phyloP scores from a whole-genome alignment of 2,888 invertebrate species.

The Chelonus formosanus region DNA sequence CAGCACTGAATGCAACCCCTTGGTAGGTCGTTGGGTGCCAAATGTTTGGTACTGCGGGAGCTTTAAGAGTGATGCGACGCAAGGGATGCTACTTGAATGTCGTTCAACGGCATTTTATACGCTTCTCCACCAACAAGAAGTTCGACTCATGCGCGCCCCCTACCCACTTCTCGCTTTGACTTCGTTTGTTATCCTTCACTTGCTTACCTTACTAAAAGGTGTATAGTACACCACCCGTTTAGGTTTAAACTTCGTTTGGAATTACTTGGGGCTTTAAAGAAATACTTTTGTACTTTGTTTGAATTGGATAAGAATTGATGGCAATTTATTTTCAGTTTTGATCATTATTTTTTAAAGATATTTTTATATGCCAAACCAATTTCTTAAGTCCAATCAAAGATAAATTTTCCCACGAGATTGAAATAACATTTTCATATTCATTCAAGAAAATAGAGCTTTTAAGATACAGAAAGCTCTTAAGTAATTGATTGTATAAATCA shows the following conservation, averaged over 20 bases:
- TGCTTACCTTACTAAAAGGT: constrained; percentile 1
- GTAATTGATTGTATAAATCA: constrained; percentile 41
- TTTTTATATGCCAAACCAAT: no score
- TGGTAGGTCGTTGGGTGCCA: constrained; percentile 1
- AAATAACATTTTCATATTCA: background rate
- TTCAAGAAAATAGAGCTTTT: background rate
- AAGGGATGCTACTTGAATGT: background rate
- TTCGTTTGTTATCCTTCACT: constrained; percentile 11
- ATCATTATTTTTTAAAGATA: no score
- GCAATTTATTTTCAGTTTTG: no score
- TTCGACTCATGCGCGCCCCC: background rate
- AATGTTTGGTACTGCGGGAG: background rate
- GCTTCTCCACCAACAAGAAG: background rate
- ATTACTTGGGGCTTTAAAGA: background rate
- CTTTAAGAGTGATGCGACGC: background rate
- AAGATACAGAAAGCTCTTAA: constrained; percentile 34
- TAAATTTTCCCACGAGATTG: no score
- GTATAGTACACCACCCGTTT: background rate
- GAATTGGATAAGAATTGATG: background rate
- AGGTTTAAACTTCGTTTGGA: background rate
- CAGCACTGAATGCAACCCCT: constrained; percentile 40
- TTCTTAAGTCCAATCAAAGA: no score
- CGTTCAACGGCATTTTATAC: constrained; percentile 13
- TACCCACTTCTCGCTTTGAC: background rate
- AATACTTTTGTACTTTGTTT: background rate